phyloP scores from a whole-genome alignment of 1,140 invertebrate genomes.

The Ceratina calcarata region DNA sequence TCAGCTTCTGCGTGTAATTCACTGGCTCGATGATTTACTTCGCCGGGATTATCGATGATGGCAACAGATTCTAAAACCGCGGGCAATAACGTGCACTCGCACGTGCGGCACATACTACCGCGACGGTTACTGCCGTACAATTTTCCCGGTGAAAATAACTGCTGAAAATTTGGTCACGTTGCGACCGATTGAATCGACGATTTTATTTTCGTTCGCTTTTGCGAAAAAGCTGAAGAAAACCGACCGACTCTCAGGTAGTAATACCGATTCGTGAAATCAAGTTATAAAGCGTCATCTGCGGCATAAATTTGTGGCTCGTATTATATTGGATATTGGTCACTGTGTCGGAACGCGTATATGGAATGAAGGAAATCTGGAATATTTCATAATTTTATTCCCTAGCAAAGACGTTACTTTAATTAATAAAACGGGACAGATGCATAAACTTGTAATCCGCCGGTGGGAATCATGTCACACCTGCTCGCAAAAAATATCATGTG shows the following conservation, averaged over 20 bases:
- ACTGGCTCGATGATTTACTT: neutral
- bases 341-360: neutral
- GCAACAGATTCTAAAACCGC: conserved; percentile 11
- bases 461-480: neutral
- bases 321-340: neutral
- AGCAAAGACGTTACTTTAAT: too few species aligned
- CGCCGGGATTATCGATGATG: neutral
- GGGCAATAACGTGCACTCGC: conserved; percentile 7
- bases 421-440: too few species aligned
- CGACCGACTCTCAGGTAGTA: neutral
- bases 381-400: too few species aligned
- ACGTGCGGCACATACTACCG: conserved; percentile 14
- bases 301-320: too few species aligned
- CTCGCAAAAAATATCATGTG: neutral
- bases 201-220: conserved; percentile 18
- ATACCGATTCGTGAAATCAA: neutral
- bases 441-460: too few species aligned
- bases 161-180: conserved; percentile 34
- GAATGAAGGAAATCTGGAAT: too few species aligned
- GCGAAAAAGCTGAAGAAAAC: neutral
- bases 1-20: neutral
- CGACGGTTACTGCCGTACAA: neutral
- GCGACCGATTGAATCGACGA: neutral
- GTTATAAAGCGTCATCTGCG: neutral
- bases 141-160: conserved; percentile 15